phyloP scores from a whole-genome alignment of 2,888 invertebrate genomes.

The Mesorhabditis sp. region DNA sequence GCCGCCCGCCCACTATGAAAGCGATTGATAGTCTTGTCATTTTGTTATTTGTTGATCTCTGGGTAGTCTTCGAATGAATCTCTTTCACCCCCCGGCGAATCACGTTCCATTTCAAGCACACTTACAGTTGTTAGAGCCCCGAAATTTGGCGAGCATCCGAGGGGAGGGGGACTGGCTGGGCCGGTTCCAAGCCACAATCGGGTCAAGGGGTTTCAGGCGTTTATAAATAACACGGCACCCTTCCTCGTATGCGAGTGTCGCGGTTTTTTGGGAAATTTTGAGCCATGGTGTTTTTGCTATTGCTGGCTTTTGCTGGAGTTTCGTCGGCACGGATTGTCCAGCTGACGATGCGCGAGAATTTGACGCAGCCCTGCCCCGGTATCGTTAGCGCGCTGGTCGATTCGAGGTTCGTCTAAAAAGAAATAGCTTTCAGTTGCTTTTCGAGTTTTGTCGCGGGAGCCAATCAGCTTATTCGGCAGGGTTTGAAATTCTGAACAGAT shows the following conservation, averaged over 20 bases:
- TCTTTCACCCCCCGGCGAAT: too few relatives aligned
- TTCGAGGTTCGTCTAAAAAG: background rate
- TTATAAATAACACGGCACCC: too few relatives aligned
- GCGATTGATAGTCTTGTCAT: slow-evolving; percentile 1
- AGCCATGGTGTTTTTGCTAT: background rate
- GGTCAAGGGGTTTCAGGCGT: too few relatives aligned
- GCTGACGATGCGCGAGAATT: slow-evolving; percentile 31
- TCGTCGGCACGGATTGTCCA: slow-evolving; percentile 18
- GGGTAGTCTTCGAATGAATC: too few relatives aligned
- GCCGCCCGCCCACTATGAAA: slow-evolving; percentile 10
- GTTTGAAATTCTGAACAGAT: slow-evolving; percentile 38
- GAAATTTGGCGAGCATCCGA: too few relatives aligned
- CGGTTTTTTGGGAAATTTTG: background rate
- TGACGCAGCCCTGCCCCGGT: slow-evolving; percentile 32
- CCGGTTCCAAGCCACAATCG: too few relatives aligned
- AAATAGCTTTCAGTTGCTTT: background rate
- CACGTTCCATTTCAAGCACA: too few relatives aligned
- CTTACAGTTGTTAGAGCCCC: too few relatives aligned
- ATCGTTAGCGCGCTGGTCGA: slow-evolving; percentile 1
- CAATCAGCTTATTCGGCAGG: slow-evolving; percentile 36
- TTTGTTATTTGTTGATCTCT: too few relatives aligned
- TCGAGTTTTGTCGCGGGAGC: slow-evolving; percentile 29
- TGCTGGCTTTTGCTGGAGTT: slow-evolving; percentile 9
- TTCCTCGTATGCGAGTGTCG: too few relatives aligned
- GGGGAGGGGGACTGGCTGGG: too few relatives aligned